phyloP scores from a whole-genome alignment of 1,140 invertebrate species.

The Hestina assimilis region DNA sequence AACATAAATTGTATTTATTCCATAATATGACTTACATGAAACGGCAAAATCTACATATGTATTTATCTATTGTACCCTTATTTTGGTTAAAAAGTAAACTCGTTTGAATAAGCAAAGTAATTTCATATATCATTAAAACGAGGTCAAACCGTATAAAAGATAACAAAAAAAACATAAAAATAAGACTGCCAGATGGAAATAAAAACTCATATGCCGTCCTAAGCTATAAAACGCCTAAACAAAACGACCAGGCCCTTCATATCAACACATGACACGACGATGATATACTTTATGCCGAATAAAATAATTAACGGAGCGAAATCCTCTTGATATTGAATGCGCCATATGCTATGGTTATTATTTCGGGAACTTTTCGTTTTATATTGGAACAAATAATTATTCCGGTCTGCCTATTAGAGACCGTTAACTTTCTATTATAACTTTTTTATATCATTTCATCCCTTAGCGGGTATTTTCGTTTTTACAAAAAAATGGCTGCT shows the following conservation, averaged over 20 bases:
- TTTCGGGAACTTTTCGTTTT: slow-evolving; percentile 8
- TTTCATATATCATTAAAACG: neutral
- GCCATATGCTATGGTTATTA: slow-evolving; percentile 48
- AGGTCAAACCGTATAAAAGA: neutral
- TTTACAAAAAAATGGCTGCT: no score
- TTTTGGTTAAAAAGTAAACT: no score
- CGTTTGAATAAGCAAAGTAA: neutral
- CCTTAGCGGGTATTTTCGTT: neutral
- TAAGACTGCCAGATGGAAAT: neutral
- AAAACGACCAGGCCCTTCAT: slow-evolving; percentile 17
- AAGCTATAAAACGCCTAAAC: slow-evolving; percentile 7
- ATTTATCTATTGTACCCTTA: no score
- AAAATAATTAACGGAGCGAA: slow-evolving; percentile 34
- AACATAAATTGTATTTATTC: no score
- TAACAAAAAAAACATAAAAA: neutral
- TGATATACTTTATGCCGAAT: slow-evolving; percentile 27
- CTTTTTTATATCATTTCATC: slow-evolving; percentile 8
- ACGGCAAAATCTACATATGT: no score
- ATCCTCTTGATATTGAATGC: slow-evolving; percentile 30
- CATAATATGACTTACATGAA: no score
- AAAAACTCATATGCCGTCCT: neutral
- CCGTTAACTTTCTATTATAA: slow-evolving; percentile 26
- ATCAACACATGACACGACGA: slow-evolving; percentile 23
- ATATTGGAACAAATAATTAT: slow-evolving; percentile 11
- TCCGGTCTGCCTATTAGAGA: slow-evolving; percentile 4